Conservation (phyloP, 2,888 invertebrate genomes). For the Drosophila dives region DNA sequence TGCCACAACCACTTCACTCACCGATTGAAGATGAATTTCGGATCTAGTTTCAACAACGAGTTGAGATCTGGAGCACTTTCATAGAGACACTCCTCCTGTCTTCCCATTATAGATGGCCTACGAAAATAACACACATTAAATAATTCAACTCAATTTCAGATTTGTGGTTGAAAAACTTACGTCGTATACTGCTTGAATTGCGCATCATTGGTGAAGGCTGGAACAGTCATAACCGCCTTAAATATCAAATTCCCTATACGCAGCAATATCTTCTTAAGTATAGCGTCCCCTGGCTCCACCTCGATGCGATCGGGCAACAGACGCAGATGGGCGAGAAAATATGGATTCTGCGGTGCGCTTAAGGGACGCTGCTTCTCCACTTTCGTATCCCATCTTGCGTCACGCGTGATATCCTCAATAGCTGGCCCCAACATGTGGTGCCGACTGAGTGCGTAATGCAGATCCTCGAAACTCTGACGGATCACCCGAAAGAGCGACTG, state of each 20-base stretch:
- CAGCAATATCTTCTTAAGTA: conserved; percentile 75
- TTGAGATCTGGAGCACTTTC: conserved; percentile 90
- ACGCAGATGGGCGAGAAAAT: conserved; percentile 87
- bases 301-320: conserved; percentile 87
- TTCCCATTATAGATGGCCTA: conserved; percentile 93
- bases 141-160: not conserved
- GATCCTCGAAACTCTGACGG: conserved; percentile 87
- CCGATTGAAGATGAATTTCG: conserved; percentile 77
- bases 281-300: conserved; percentile 84
- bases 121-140: not conserved
- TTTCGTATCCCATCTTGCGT: conserved; percentile 85
- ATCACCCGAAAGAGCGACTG: conserved; percentile 89
- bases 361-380: conserved; percentile 86
- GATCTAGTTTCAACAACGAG: conserved; percentile 89
- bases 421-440: conserved; percentile 87
- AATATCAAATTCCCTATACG: conserved; percentile 79
- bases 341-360: conserved; percentile 82
- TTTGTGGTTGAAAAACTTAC: conserved; percentile 68
- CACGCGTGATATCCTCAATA: conserved; percentile 83
- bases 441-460: conserved; percentile 86
- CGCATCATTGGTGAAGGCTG: conserved; percentile 90
- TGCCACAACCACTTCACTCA: conserved; percentile 28
- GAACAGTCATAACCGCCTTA: conserved; percentile 89
- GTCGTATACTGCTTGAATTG: conserved; percentile 90
- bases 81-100: conserved; percentile 91